Base-by-base conservation (phyloP, 2,113 vertebrate genomes). In the Calyptomena viridis region DNA sequence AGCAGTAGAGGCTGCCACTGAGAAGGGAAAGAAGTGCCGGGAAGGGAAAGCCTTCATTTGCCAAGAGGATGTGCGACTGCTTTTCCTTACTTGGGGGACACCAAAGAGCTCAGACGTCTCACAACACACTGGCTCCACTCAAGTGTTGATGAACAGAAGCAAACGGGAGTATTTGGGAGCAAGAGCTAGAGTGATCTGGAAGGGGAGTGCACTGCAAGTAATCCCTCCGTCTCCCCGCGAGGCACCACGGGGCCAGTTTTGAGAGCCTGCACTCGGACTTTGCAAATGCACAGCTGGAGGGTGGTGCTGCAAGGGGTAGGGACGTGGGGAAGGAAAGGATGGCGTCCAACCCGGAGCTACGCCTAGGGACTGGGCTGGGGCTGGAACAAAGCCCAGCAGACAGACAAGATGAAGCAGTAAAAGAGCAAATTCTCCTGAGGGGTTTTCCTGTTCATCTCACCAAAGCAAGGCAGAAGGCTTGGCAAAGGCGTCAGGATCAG, bases 201-300 rank as follows among this genome's bases (percentile, higher is more conserved):
- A 47, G 22, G 22, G 46, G 22, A 37, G 17, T 28, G 27, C 50
- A n/a, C 37, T 46, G 46, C 40, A 39, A 53, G 40, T 24, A 44
- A 28, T n/a, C 30, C 30, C 35, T 0, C 23, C 50, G 56, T 13
- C 18, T 85, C 35, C 44, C n/a, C 60, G 75, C 47, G 24, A 71
- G 78, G n/a, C 37, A 5, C 17, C 62, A 12, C 1, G 0, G 33
- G 33, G 24, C 24, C 0, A 1, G 3, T 83, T 60, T 5, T 14
- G 50, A 10, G 59, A 64, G 52, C 23, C 53, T 31, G 46, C 31
- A 2, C 28, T 68, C 1, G 2, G n/a, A 9, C 21, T 55, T 23
- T 13, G 40, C 28, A 25, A 37, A 74, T 5, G 6, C 49, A 33
- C 28, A 35, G 56, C 56, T 72, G 79, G 11, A 49, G 52, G 47